Percentiles rank a stretch among this genome's conserved stretches.
phyloP scores from a whole-genome alignment of 2,888 invertebrate genomes.

The Rhingia rostrata region DNA sequence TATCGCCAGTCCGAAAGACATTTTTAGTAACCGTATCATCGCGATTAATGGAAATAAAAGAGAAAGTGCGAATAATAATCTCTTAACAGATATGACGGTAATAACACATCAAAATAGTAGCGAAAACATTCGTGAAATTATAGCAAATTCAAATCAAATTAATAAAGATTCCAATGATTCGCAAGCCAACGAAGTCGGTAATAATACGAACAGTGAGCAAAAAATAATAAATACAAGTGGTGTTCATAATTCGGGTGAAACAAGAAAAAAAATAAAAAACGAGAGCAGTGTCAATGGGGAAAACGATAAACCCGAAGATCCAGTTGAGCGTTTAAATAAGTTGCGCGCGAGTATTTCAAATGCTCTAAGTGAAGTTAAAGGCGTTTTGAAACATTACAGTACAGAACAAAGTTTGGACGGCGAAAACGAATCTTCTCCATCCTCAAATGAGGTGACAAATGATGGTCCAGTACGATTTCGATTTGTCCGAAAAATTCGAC shows the following conservation, averaged over 20 bases:
- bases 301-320: conserved; percentile 78
- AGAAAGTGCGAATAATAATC: conserved; percentile 11
- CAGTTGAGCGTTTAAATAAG: conserved; percentile 80
- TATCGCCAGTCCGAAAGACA: background rate
- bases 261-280: conserved; percentile 12
- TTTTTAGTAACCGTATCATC: conserved; percentile 4
- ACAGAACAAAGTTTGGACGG: conserved; percentile 78
- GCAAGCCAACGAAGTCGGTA: conserved; percentile 1
- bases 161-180: conserved; percentile 45
- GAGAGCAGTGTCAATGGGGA: conserved; percentile 13
- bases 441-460: conserved; percentile 49
- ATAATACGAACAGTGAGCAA: conserved; percentile 19
- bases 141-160: conserved; percentile 41
- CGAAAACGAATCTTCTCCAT: conserved; percentile 52
- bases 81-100: conserved; percentile 71
- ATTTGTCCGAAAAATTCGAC: conserved; percentile 80
- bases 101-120: conserved; percentile 73
- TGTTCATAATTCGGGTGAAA: conserved; percentile 1
- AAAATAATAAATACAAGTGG: conserved; percentile 7
- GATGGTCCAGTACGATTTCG: conserved; percentile 79
- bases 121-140: conserved; percentile 74
- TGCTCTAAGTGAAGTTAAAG: conserved; percentile 81
- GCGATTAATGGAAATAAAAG: conserved; percentile 32
- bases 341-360: conserved; percentile 81
- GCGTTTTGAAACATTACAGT: conserved; percentile 81